Base-by-base conservation (phyloP, 2,888 invertebrate species). In the Clanis bilineata region DNA sequence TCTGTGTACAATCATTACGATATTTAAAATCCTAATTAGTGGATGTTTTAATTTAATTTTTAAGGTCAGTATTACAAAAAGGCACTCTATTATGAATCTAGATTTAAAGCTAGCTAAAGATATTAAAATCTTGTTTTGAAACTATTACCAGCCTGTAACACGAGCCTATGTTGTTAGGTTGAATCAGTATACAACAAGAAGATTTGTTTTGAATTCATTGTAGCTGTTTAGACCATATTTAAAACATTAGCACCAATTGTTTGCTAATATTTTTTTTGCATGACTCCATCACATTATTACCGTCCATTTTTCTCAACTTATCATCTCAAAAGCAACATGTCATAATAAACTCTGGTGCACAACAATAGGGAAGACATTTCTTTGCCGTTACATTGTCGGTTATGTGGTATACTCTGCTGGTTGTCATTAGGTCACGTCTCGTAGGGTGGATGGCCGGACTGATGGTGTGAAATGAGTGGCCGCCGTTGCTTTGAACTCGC, bases 401-500 rank as follows among this genome's bases (percentile, higher is more conserved):
- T 73, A 71, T 61, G 76, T 73, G 72, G 67, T 67, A 64, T 68
- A 69, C 62, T 57, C 68, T 67, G 67, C 65, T 67, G 70, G 80
- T 80, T 85, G 88, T 85, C 88, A 87, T 87, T 87, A 88, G 84
- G 83, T 87, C 87, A 86, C 83, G 85, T 85, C 80, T 82, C 80
- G 81, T 74, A 75, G 77, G 72, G 71, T 69, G 73, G 77, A 72
- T 70, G 77, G 76, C 75, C 70, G 74, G 73, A 76, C 75, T 79
- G 85, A 83, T 85, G 88, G 89, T 91, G 91, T 90, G 90, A 91
- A 90, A 87, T 82, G 85, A 88, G 79, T 78, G 83, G 80, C 79
- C 76, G 81, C 73, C 82, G 82, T 76, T 67, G 62, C 77, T 73
- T 91, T 90, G 89, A 90, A 79, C 82, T 79, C 72, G 77, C 88